Conservation (phyloP, 1,140 invertebrate genomes). For the Trichonephila clavata region DNA sequence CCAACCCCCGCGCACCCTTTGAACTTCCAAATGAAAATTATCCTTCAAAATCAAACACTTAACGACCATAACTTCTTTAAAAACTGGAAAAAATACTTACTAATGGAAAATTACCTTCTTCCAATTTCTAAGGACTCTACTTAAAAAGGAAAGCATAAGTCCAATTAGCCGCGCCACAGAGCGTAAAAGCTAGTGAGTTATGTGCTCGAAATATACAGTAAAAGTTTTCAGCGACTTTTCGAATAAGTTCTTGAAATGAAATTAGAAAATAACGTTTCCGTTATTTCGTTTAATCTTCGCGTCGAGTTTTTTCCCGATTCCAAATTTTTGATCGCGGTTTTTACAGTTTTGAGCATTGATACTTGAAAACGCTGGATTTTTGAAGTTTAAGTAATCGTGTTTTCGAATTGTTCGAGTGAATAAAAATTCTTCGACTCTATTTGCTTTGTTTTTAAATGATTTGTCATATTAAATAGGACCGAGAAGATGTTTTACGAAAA, state of each 20-base stretch:
- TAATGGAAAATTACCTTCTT: neutral
- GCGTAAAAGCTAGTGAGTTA: neutral
- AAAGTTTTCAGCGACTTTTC: neutral
- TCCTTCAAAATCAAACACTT: conserved; percentile 1
- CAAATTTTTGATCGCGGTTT: neutral
- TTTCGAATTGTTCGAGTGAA: no score
- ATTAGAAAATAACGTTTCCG: neutral
- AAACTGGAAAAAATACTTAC: neutral
- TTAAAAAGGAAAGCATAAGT: neutral
- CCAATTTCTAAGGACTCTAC: neutral
- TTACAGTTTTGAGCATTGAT: neutral
- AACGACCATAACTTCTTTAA: neutral
- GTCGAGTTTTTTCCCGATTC: neutral
- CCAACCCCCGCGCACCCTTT: no score
- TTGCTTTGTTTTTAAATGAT: no score
- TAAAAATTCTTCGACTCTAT: no score
- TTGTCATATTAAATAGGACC: no score
- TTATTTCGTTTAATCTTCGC: neutral
- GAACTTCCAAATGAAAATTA: neutral
- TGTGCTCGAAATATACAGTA: neutral
- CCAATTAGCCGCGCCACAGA: neutral
- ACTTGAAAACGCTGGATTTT: no score
- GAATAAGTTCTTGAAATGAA: neutral
- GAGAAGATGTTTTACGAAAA: no score
- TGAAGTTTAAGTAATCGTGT: no score